phyloP scores from a whole-genome alignment of 2,888 invertebrate genomes.

The Xestobium rufovillosum region DNA sequence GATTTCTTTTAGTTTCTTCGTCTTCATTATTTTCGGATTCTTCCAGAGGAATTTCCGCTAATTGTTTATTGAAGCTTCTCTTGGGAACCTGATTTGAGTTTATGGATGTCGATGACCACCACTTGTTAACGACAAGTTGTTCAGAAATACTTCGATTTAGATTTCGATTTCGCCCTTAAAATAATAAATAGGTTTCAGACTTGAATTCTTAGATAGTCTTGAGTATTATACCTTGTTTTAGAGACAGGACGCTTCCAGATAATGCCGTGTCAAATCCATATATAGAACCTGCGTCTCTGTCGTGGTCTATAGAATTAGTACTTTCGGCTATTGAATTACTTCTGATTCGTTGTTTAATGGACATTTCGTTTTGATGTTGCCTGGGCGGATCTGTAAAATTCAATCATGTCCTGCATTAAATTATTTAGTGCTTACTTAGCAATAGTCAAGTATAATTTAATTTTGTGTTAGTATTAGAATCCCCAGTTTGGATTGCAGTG shows the following conservation, averaged over 20 bases:
- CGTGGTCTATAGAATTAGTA: constrained; percentile 33
- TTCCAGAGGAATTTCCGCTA: background rate
- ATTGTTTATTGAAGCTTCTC: background rate
- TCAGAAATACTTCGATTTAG: background rate
- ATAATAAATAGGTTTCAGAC: too few relatives aligned
- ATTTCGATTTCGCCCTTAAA: constrained; percentile 5
- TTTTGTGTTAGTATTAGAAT: too few relatives aligned
- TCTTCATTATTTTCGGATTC: background rate
- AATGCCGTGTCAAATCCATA: constrained; percentile 43
- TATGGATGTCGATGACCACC: background rate
- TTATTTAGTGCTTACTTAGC: too few relatives aligned
- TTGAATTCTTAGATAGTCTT: constrained; percentile 7
- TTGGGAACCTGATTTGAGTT: background rate
- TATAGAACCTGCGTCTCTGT: constrained; percentile 40
- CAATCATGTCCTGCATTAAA: too few relatives aligned
- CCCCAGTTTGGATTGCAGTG: too few relatives aligned
- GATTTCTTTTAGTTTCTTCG: constrained; percentile 14
- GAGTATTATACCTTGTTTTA: constrained; percentile 25
- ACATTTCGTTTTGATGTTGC: too few relatives aligned
- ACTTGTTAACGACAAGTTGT: background rate
- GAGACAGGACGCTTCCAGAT: constrained; percentile 33
- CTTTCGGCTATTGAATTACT: constrained; percentile 13
- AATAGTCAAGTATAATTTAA: too few relatives aligned
- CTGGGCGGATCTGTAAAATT: too few relatives aligned
- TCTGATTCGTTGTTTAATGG: constrained; percentile 4